Conservation (phyloP, 2,797 vertebrate genomes). For the Cygnus olor region DNA sequence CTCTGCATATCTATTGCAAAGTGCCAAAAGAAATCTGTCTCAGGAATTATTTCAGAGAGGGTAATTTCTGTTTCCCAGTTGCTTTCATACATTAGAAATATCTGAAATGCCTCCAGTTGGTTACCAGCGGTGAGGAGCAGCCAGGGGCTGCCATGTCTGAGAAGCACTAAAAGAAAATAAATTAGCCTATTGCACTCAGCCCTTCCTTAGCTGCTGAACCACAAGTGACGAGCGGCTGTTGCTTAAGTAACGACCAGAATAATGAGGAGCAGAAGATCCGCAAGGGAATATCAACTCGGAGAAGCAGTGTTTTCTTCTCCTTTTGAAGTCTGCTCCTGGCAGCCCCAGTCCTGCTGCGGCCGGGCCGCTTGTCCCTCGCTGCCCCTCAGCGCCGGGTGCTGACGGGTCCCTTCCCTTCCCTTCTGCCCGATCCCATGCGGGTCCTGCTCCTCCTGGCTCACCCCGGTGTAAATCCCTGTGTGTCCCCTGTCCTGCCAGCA, state of each 20-base stretch:
- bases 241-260: constrained; percentile 56
- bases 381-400: background rate
- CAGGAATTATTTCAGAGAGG: constrained; percentile 56
- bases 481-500: no score
- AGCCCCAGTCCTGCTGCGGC: background rate
- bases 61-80: constrained; percentile 58
- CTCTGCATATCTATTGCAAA: background rate
- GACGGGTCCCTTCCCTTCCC: no score
- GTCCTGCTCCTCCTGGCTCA: no score
- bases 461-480: no score
- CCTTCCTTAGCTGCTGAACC: constrained; percentile 15
- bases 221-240: constrained; percentile 40
- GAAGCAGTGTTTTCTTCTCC: background rate
- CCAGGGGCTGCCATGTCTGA: constrained; percentile 61
- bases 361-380: background rate
- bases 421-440: no score
- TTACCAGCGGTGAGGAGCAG: constrained; percentile 58
- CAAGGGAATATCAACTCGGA: constrained; percentile 34
- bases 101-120: constrained; percentile 58
- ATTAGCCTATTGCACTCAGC: constrained; percentile 66
- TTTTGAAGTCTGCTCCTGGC: background rate
- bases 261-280: constrained; percentile 25
- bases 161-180: constrained; percentile 65
- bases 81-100: constrained; percentile 56
- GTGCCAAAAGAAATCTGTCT: constrained; percentile 60